Evolutionary conservation across 2,888 invertebrate species (phyloP).

Genomic region (Plebejus anna): DNA sequence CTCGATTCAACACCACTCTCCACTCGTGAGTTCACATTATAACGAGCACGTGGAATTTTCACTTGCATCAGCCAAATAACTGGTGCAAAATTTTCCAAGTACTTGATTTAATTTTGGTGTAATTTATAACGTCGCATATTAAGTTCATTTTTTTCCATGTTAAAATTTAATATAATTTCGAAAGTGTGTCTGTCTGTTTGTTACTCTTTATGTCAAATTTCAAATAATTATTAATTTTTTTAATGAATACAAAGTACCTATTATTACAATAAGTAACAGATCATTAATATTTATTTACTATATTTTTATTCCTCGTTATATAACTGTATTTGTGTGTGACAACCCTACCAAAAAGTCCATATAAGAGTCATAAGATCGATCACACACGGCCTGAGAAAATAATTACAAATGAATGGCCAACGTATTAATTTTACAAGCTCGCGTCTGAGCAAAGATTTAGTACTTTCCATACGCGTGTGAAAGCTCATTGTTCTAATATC

Average conservation of each 20-base stretch:
- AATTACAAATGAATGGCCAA: constrained; percentile 69
- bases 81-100: constrained; percentile 5
- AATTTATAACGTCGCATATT: not conserved
- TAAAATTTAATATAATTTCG: too few relatives aligned
- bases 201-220: too few relatives aligned
- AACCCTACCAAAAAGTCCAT: constrained; percentile 54
- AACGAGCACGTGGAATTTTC: constrained; percentile 9
- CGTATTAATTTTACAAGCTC: constrained; percentile 65
- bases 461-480: constrained; percentile 71
- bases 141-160: too few relatives aligned
- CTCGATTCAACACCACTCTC: constrained; percentile 10
- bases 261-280: too few relatives aligned
- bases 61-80: constrained; percentile 4
- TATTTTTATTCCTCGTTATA: not conserved
- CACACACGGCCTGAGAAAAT: constrained; percentile 71
- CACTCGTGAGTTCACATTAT: constrained; percentile 21
- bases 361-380: constrained; percentile 52
- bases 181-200: too few relatives aligned
- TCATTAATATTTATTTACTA: too few relatives aligned
- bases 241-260: too few relatives aligned
- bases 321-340: constrained; percentile 11
- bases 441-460: constrained; percentile 70
- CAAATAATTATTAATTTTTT: too few relatives aligned
- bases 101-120: not conserved
- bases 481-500: constrained; percentile 60